Evolutionary conservation across 2,113 vertebrate genomes (phyloP).

Genomic region (Ictalurus furcatus): DNA sequence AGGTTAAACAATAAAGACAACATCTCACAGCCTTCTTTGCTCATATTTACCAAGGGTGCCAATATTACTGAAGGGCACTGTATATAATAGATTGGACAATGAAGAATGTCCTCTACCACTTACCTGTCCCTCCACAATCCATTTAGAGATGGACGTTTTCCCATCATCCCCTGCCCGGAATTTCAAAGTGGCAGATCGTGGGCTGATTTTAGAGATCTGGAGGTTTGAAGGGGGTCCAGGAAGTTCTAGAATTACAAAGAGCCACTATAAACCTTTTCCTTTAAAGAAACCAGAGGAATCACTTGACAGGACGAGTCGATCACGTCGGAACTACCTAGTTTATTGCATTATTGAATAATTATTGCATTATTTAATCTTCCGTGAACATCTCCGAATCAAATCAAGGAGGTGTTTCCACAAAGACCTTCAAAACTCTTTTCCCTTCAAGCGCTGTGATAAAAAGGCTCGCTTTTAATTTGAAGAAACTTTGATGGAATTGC

Average conservation of each 20-base stretch:
- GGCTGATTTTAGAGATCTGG: constrained; percentile 86
- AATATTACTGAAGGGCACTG: too few species aligned
- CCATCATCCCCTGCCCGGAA: constrained; percentile 83
- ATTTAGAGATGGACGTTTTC: constrained; percentile 82
- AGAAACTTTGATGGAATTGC: constrained; percentile 57
- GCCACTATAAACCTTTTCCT: constrained; percentile 20
- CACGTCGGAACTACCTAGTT: constrained; percentile 10
- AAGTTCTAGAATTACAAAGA: constrained; percentile 71
- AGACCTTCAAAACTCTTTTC: constrained; percentile 19
- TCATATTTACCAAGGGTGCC: too few species aligned
- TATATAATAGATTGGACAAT: background rate
- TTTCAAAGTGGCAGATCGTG: constrained; percentile 81
- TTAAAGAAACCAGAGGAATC: constrained; percentile 3
- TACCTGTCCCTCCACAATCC: constrained; percentile 86
- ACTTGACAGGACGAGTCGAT: background rate
- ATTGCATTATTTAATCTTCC: constrained; percentile 16
- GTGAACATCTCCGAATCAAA: constrained; percentile 22
- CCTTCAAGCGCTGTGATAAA: constrained; percentile 46
- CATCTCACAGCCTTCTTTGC: too few species aligned
- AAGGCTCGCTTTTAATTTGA: constrained; percentile 41
- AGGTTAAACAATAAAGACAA: too few species aligned
- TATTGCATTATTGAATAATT: constrained; percentile 15
- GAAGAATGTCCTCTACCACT: background rate
- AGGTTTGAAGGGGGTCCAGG: constrained; percentile 83
- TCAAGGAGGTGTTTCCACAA: constrained; percentile 1